Conservation (phyloP, 2,113 vertebrate genomes). For the Rhinoptilus africanus region DNA sequence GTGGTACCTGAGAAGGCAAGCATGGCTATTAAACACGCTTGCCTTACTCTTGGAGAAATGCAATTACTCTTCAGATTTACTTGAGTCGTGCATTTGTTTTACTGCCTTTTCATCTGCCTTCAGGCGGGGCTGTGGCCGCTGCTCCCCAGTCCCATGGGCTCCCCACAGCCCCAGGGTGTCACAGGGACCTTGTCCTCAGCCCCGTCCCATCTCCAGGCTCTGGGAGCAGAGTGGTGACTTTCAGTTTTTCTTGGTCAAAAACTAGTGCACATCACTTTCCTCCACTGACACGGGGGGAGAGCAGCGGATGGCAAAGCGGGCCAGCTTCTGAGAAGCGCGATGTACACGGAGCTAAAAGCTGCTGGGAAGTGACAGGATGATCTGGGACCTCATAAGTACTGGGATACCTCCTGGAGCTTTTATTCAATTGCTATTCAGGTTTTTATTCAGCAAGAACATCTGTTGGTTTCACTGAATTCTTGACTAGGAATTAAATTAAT, state of each 20-base stretch:
- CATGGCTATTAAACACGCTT: neutral
- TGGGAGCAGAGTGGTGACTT: neutral
- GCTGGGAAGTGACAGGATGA: slow-evolving; percentile 4
- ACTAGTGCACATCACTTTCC: neutral
- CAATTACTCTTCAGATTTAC: neutral
- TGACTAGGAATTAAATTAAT: slow-evolving; percentile 34
- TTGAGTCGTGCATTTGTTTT: neutral
- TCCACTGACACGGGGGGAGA: neutral
- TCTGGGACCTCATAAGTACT: neutral
- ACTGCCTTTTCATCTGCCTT: neutral
- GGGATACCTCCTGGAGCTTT: neutral
- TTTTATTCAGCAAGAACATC: slow-evolving; percentile 13
- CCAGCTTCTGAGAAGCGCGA: neutral
- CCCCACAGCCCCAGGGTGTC: neutral
- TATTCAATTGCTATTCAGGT: slow-evolving; percentile 15
- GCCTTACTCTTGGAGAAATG: neutral
- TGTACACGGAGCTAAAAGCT: neutral
- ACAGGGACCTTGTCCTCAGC: neutral
- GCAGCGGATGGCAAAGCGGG: neutral
- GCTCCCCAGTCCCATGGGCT: accelerated
- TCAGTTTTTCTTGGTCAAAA: neutral
- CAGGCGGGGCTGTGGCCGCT: neutral
- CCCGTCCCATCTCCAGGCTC: neutral
- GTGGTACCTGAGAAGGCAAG: neutral
- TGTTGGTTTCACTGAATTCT: slow-evolving; percentile 30